phyloP scores from a whole-genome alignment of 1,140 invertebrate genomes.

The Lepidurus couesii region DNA sequence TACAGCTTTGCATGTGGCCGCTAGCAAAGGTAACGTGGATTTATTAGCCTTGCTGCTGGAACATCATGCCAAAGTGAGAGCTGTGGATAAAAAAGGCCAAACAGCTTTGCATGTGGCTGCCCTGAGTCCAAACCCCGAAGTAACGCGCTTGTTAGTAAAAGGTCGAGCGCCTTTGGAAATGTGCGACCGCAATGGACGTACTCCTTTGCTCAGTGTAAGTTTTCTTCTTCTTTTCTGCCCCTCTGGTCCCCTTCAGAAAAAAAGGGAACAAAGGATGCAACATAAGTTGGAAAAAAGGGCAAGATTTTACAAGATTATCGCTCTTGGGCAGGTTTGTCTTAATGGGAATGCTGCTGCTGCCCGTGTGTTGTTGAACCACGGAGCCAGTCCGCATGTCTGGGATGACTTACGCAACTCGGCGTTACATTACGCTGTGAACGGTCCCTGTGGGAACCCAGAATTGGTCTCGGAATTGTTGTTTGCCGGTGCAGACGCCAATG shows the following conservation, averaged over 20 bases:
- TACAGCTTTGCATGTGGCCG: conserved; percentile 41
- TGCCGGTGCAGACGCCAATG: conserved; percentile 31
- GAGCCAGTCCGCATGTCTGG: conserved; percentile 25
- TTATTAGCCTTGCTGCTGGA: conserved; percentile 36
- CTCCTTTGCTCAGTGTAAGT: conserved; percentile 25
- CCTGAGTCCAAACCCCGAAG: conserved; percentile 25
- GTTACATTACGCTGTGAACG: conserved; percentile 29
- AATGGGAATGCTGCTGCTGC: conserved; percentile 23
- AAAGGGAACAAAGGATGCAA: no score
- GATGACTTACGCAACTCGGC: conserved; percentile 31
- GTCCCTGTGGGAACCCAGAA: background rate
- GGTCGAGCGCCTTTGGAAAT: conserved; percentile 24
- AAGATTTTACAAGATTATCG: no score
- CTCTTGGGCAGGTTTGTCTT: background rate
- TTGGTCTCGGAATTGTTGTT: conserved; percentile 25
- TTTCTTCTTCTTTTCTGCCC: background rate
- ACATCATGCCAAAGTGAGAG: conserved; percentile 29
- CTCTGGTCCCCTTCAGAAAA: no score
- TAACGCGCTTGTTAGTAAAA: conserved; percentile 27
- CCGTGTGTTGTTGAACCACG: conserved; percentile 23
- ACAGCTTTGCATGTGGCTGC: conserved; percentile 35
- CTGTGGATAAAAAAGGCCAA: conserved; percentile 30
- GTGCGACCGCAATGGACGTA: conserved; percentile 27
- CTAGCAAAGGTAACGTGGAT: conserved; percentile 37
- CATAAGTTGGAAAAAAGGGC: no score